Conservation (phyloP, 2,797 vertebrate species). For the Coregonus sp. region DNA sequence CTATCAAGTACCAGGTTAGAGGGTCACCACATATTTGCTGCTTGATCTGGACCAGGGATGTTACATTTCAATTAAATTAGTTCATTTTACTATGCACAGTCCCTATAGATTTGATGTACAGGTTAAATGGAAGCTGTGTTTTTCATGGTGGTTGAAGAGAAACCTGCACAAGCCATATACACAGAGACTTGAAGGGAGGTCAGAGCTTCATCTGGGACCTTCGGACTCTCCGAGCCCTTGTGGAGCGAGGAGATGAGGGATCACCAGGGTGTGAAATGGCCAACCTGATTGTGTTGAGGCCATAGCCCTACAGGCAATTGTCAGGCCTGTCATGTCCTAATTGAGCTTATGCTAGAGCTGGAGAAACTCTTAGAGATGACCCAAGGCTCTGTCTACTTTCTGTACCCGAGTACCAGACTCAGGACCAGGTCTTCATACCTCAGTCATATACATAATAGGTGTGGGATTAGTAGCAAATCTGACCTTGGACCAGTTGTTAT, state of each 20-base stretch:
- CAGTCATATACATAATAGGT: not conserved
- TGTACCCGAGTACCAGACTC: not conserved
- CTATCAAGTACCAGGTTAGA: not conserved
- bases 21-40: not conserved
- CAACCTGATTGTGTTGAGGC: constrained; percentile 65
- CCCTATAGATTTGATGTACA: not conserved
- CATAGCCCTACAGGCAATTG: constrained; percentile 58
- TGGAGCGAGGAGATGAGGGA: constrained; percentile 58
- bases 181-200: constrained; percentile 35
- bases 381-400: constrained; percentile 16
- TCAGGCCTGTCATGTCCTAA: constrained; percentile 63
- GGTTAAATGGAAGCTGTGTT: not conserved
- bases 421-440: not conserved
- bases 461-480: not conserved
- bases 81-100: not conserved
- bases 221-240: constrained; percentile 41
- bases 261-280: constrained; percentile 72
- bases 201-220: constrained; percentile 59
- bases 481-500: not conserved
- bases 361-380: constrained; percentile 50
- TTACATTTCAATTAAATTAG: not conserved
- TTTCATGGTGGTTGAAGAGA: constrained; percentile 1
- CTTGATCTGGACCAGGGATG: not conserved
- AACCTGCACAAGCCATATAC: constrained; percentile 12
- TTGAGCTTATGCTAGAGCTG: constrained; percentile 40